phyloP scores from a whole-genome alignment of 2,888 invertebrate genomes.

The Conops quadrifasciatus region DNA sequence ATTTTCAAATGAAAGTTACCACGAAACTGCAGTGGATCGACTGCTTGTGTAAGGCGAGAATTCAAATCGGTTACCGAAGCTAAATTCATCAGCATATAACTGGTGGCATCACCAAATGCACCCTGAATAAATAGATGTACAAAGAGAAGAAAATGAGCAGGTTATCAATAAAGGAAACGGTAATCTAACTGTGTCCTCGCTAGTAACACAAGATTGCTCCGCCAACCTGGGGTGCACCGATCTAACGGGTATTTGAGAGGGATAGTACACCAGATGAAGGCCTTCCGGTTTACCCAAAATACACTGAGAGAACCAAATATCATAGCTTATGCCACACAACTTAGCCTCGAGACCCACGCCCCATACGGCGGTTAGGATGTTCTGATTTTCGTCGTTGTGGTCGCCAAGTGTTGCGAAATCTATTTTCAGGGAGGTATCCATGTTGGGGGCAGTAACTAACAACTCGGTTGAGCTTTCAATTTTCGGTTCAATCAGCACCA shows the following conservation, averaged over 20 bases:
- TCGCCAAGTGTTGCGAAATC: constrained; percentile 62
- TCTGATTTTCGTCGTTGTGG: constrained; percentile 42
- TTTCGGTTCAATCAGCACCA: constrained; percentile 52
- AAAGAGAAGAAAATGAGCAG: not conserved
- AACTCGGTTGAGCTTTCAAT: constrained; percentile 65
- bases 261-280: constrained; percentile 71
- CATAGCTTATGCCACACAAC: constrained; percentile 78
- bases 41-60: constrained; percentile 66
- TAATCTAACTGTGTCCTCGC: constrained; percentile 51
- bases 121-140: constrained; percentile 63
- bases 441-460: constrained; percentile 68
- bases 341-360: constrained; percentile 69
- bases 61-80: constrained; percentile 75
- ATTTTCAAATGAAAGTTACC: constrained; percentile 74
- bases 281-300: constrained; percentile 65
- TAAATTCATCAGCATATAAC: constrained; percentile 74
- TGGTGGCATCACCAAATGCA: constrained; percentile 73
- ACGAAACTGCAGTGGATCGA: constrained; percentile 71
- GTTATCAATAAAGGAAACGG: not conserved
- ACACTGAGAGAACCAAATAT: constrained; percentile 75
- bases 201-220: constrained; percentile 49
- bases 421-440: constrained; percentile 66
- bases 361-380: constrained; percentile 69
- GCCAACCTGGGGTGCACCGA: constrained; percentile 52
- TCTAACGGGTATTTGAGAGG: constrained; percentile 63